Evolutionary conservation across 2,797 vertebrate genomes (phyloP).

Genomic region (Brachyalestes nurse): DNA sequence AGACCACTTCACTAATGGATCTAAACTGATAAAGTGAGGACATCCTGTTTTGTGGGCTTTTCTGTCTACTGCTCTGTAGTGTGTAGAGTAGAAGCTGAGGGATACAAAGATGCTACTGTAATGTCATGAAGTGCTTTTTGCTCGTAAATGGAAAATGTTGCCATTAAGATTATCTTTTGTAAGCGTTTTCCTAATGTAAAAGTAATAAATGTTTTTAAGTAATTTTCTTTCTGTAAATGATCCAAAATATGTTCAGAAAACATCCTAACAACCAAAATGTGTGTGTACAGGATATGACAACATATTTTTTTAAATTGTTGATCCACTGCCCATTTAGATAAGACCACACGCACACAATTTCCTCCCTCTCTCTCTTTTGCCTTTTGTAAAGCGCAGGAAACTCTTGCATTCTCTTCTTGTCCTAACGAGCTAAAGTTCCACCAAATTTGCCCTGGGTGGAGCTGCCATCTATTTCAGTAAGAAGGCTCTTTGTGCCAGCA

Average conservation of each 20-base stretch:
- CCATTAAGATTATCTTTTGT: too few species aligned
- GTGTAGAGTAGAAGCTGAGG: background rate
- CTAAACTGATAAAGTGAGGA: slow-evolving; percentile 41
- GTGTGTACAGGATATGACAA: background rate
- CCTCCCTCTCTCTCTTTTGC: background rate
- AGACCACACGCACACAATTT: background rate
- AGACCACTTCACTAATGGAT: slow-evolving; percentile 48
- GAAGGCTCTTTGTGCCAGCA: slow-evolving; percentile 33
- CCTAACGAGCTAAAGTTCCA: slow-evolving; percentile 18
- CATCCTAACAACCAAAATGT: background rate
- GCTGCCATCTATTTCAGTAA: slow-evolving; percentile 43
- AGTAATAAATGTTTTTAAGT: too few species aligned
- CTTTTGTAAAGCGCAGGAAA: slow-evolving; percentile 24
- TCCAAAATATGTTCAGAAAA: background rate
- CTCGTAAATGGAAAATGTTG: background rate
- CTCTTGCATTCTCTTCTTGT: slow-evolving; percentile 1
- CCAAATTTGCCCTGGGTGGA: slow-evolving; percentile 29
- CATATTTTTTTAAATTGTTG: background rate
- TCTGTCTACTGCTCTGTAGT: slow-evolving; percentile 19
- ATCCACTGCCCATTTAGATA: slow-evolving; percentile 8
- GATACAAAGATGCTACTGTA: background rate
- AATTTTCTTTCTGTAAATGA: background rate
- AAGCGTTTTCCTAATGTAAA: too few species aligned
- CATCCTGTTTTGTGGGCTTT: slow-evolving; percentile 20
- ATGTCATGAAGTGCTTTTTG: background rate